Percentiles rank a stretch among this genome's conserved stretches.
Conservation (phyloP, 2,113 vertebrate genomes). For the Cervus canadensis region DNA sequence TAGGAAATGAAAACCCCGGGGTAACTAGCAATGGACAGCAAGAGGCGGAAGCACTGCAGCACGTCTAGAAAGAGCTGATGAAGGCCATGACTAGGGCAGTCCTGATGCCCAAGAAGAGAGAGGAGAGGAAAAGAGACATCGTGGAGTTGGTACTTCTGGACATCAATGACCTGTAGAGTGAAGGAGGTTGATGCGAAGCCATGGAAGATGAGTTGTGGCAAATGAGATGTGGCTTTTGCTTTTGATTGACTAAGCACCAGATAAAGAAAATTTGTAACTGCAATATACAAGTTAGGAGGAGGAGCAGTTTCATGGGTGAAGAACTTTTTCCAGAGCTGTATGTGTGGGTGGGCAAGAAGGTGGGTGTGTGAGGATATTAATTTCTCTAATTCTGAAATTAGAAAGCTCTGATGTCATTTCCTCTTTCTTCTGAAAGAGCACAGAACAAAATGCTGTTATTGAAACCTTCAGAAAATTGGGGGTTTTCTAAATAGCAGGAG, state of each 20-base stretch:
- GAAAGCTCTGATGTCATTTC: slow-evolving; percentile 53
- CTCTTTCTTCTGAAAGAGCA: slow-evolving; percentile 1
- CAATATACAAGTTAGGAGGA: neutral
- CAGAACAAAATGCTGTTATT: neutral
- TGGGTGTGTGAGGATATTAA: slow-evolving; percentile 22
- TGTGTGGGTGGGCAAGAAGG: neutral
- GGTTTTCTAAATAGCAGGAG: slow-evolving; percentile 1
- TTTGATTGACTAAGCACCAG: slow-evolving; percentile 17
- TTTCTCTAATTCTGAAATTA: slow-evolving; percentile 53
- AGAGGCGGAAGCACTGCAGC: neutral
- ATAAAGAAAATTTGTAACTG: neutral
- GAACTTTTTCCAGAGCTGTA: neutral
- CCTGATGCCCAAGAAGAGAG: neutral
- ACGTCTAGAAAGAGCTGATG: neutral
- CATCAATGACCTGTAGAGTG: neutral
- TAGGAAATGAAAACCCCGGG: neutral
- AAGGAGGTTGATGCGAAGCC: neutral
- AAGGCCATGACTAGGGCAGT: fast-evolving
- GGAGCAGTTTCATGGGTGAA: neutral
- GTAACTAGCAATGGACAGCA: neutral
- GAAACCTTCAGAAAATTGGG: slow-evolving; percentile 1
- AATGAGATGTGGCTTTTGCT: neutral
- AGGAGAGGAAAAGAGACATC: neutral
- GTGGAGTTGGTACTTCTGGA: neutral
- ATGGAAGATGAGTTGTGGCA: neutral